Percentiles rank a stretch among this genome's conserved stretches.
Conservation (phyloP, 2,888 invertebrate species). For the Ophion obscuratus region DNA sequence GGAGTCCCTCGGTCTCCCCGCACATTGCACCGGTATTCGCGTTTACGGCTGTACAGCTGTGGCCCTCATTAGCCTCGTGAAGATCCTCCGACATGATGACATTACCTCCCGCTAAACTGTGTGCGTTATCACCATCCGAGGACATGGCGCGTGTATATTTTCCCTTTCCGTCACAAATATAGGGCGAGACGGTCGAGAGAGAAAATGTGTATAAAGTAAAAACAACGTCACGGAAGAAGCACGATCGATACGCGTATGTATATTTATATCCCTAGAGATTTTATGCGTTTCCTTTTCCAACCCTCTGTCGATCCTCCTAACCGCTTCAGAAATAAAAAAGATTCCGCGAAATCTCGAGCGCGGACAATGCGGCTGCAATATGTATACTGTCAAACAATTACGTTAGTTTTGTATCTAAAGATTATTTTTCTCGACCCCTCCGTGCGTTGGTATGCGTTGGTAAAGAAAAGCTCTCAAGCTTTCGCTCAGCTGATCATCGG, state of each 20-base stretch:
- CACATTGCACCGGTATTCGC: conserved; percentile 72
- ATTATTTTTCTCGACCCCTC: neutral
- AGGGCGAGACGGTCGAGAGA: conserved; percentile 7
- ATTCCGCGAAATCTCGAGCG: conserved; percentile 39
- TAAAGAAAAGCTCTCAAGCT: neutral
- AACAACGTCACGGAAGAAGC: conserved; percentile 9
- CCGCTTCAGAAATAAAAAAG: conserved; percentile 52
- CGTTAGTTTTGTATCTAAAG: conserved; percentile 30
- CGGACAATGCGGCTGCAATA: conserved; percentile 36
- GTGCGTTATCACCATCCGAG: conserved; percentile 64
- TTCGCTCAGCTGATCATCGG: neutral
- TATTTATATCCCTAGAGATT: conserved; percentile 22
- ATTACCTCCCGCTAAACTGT: conserved; percentile 49
- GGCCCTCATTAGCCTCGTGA: conserved; percentile 34
- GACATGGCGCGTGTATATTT: conserved; percentile 49
- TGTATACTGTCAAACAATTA: conserved; percentile 57
- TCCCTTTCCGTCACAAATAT: conserved; percentile 30
- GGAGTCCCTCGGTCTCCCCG: conserved; percentile 75
- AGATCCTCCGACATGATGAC: conserved; percentile 41
- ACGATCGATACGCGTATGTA: conserved; percentile 37
- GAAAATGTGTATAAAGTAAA: conserved; percentile 18
- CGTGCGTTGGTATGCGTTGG: conserved; percentile 4
- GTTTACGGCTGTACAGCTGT: conserved; percentile 69
- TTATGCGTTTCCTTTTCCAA: conserved; percentile 30
- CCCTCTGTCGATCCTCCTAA: conserved; percentile 59